Percentiles rank a stretch among this genome's conserved stretches.
Evolutionary conservation across 2,888 invertebrate genomes (phyloP).

Genomic region (Trichogramma dendrolimi): DNA sequence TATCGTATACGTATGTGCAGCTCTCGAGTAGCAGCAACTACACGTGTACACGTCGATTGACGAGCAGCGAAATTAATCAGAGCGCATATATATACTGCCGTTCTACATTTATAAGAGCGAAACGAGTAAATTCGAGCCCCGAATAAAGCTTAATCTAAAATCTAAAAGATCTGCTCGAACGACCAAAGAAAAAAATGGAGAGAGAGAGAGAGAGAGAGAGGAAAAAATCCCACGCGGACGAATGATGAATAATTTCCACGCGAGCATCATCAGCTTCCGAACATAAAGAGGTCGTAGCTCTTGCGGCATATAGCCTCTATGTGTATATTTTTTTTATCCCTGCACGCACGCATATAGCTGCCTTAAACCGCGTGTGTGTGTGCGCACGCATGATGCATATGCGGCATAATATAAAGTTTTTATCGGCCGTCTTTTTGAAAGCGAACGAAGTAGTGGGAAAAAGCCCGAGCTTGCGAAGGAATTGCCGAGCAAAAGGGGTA

Average conservation of each 20-base stretch:
- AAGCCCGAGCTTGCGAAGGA: constrained; percentile 23
- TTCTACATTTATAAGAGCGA: too few species aligned
- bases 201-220: background rate
- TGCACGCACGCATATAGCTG: constrained; percentile 24
- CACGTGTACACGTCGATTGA: too few species aligned
- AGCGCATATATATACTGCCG: too few species aligned
- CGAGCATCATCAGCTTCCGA: background rate
- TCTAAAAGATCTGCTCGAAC: too few species aligned
- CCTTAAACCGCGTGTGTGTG: constrained; percentile 16
- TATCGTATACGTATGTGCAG: too few species aligned
- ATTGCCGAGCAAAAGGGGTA: constrained; percentile 18
- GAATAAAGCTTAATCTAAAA: too few species aligned
- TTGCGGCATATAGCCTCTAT: too few species aligned
- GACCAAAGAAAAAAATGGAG: too few species aligned
- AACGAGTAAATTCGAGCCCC: too few species aligned
- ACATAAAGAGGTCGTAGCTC: too few species aligned
- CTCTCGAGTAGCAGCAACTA: too few species aligned
- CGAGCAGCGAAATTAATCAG: too few species aligned
- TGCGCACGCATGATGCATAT: constrained; percentile 6
- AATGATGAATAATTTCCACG: constrained; percentile 27
- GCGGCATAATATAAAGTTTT: constrained; percentile 23
- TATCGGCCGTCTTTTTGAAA: constrained; percentile 30
- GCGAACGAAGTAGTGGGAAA: constrained; percentile 25
- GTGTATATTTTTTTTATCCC: background rate
- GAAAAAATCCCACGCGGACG: constrained; percentile 1